Evolutionary conservation across 2,888 invertebrate genomes (phyloP).

Genomic region (Drosophila sordidula): DNA sequence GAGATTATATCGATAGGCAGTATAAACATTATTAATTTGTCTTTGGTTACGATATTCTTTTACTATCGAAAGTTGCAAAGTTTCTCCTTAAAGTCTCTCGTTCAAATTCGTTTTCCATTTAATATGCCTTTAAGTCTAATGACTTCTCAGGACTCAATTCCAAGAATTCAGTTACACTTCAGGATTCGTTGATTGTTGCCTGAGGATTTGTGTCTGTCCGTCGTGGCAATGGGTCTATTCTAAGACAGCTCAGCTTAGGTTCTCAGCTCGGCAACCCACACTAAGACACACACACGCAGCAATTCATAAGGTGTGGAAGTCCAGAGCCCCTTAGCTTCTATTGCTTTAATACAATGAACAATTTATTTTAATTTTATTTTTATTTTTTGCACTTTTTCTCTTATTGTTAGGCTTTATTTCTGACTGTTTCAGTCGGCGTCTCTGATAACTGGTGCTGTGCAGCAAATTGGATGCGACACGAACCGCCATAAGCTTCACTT

Average conservation of each 20-base stretch:
- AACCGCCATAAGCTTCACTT: slow-evolving; percentile 33
- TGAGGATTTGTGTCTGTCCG: not conserved
- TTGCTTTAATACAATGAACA: slow-evolving; percentile 34
- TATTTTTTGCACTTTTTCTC: not conserved
- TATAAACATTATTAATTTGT: no score
- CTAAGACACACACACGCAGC: not conserved
- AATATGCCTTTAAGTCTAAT: not conserved
- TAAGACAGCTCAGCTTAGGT: slow-evolving; percentile 3
- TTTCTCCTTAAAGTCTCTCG: no score
- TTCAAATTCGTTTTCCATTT: no score
- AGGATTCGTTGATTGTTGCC: not conserved
- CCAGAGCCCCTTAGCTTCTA: slow-evolving; percentile 16
- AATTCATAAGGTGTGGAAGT: not conserved
- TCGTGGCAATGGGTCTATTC: slow-evolving; percentile 24
- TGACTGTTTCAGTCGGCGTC: slow-evolving; percentile 2
- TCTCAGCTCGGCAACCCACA: not conserved
- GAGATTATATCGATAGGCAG: no score
- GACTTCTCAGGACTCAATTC: not conserved
- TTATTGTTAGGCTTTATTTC: slow-evolving; percentile 1
- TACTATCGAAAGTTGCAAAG: no score
- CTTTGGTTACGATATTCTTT: no score
- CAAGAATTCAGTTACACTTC: not conserved
- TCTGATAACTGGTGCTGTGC: slow-evolving; percentile 8
- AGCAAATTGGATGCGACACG: slow-evolving; percentile 36
- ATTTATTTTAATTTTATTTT: slow-evolving; percentile 16